Evolutionary conservation across 2,113 vertebrate species (phyloP).

Genomic region (rat (Rattus norvegicus)): GRCr8 NC_086020.1:245828501-245829000

Average conservation of each 20-base stretch:
- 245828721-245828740: background rate
- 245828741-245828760: background rate
- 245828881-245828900: slow-evolving; percentile 18
- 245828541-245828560: background rate
- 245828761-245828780: background rate
- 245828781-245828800: background rate
- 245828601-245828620: background rate
- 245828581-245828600: background rate
- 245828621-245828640: background rate
- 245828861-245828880: background rate
- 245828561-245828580: background rate
- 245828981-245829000: background rate
- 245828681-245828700: background rate
- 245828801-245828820: background rate
- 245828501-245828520: background rate
- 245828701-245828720: background rate
- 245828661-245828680: background rate
- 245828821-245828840: background rate
- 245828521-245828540: background rate
- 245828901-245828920: slow-evolving; percentile 1
- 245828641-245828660: background rate
- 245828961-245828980: slow-evolving; percentile 17
- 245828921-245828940: background rate
- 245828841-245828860: background rate
- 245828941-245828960: background rate